These are phyloP conservation scores for Eurytoma adleriae DNA, from an alignment of 2,888 invertebrate genomes.

Conservation along the genomic window DNA sequence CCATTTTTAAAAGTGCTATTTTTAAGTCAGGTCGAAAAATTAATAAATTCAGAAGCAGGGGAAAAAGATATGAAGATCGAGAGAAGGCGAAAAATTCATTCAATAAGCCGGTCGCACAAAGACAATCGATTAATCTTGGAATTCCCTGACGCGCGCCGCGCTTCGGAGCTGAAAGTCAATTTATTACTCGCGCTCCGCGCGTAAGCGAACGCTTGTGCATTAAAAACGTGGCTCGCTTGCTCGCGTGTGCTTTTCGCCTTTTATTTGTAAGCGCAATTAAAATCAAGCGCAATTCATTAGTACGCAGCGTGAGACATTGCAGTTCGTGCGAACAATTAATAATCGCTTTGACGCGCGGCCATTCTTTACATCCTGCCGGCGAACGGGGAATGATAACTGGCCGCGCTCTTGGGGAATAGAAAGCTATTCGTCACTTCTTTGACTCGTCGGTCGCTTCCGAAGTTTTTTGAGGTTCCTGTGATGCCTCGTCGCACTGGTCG, in stretches of 20 bases:
- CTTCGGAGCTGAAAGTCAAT: conserved; percentile 37
- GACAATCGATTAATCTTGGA: conserved; percentile 46
- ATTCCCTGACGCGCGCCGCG: conserved; percentile 21
- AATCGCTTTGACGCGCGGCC: conserved; percentile 30
- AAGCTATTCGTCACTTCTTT: conserved; percentile 42
- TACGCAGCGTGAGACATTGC: conserved; percentile 35
- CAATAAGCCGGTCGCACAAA: conserved; percentile 24
- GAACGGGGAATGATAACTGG: conserved; percentile 3
- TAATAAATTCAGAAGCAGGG: too few relatives aligned
- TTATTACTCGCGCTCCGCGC: conserved; percentile 16
- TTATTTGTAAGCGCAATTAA: conserved; percentile 43
- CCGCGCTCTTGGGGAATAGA: neutral
- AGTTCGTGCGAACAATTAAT: conserved; percentile 36
- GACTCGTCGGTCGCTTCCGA: neutral
- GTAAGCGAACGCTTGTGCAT: neutral
- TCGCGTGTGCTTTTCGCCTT: neutral
- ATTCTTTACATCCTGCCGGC: neutral
- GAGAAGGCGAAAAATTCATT: conserved; percentile 28
- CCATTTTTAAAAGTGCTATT: too few relatives aligned
- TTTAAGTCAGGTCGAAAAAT: too few relatives aligned
- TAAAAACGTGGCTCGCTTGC: neutral
- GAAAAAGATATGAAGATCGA: neutral
- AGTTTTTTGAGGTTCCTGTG: neutral
- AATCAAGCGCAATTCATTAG: conserved; percentile 47
- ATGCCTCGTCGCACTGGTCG: neutral